Evolutionary conservation across 2,113 vertebrate species (phyloP).

Genomic region (Nanorana parkeri): DNA sequence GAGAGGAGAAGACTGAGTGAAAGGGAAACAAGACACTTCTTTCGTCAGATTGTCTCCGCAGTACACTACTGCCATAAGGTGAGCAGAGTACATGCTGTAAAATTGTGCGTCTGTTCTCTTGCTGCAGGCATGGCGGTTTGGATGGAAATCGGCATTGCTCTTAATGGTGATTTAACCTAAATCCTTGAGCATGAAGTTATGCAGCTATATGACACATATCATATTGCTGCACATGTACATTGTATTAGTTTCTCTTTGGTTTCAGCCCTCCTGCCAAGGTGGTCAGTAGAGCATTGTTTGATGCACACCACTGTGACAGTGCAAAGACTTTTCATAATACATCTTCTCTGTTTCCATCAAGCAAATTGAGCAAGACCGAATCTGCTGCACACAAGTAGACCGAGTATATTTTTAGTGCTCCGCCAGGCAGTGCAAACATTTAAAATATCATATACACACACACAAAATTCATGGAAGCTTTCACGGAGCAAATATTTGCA

Average conservation of each 20-base stretch:
- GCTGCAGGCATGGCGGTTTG: constrained; percentile 16
- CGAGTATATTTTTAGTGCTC: constrained; percentile 31
- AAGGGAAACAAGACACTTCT: constrained; percentile 94
- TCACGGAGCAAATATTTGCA: constrained; percentile 51
- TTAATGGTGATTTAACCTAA: constrained; percentile 24
- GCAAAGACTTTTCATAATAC: background rate
- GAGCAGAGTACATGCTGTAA: constrained; percentile 18
- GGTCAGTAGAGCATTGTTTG: background rate
- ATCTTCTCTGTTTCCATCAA: background rate
- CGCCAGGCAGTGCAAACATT: constrained; percentile 2
- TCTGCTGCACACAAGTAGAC: background rate
- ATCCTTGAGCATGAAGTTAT: constrained; percentile 19
- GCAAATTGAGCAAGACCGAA: constrained; percentile 20
- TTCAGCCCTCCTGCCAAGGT: constrained; percentile 6
- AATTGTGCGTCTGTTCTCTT: background rate
- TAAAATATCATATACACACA: constrained; percentile 29
- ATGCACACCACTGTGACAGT: background rate
- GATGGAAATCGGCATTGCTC: background rate
- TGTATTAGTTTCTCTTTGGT: constrained; percentile 12
- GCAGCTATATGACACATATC: constrained; percentile 25
- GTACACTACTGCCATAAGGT: constrained; percentile 99
- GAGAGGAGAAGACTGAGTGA: constrained; percentile 89
- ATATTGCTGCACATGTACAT: constrained; percentile 9
- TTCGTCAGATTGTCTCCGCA: constrained; percentile 95
- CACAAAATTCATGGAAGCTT: constrained; percentile 25